These are phyloP conservation scores for Tauraco hartlaubi DNA, from an alignment of 2,797 vertebrate species.

Conservation along the genomic window DNA sequence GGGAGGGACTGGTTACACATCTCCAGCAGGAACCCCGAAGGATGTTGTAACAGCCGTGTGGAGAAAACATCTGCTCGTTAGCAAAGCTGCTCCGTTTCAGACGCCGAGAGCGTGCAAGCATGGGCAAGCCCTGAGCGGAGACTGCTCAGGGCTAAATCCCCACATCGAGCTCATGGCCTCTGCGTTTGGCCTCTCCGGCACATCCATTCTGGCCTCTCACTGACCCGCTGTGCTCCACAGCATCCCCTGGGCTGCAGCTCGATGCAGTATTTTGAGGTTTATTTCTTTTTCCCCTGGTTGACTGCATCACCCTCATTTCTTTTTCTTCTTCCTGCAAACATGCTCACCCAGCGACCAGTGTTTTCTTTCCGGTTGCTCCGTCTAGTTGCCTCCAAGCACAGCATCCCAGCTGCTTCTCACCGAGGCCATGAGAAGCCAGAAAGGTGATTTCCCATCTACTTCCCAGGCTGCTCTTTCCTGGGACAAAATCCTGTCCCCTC, in stretches of 20 bases:
- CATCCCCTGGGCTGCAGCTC: background rate
- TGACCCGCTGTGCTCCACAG: background rate
- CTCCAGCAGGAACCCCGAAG: background rate
- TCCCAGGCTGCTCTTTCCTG: background rate
- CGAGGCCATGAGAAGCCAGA: background rate
- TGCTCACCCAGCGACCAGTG: background rate
- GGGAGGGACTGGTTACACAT: background rate
- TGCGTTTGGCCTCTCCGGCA: rapidly evolving
- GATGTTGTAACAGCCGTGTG: constrained; percentile 17
- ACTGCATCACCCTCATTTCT: background rate
- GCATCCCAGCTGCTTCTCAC: background rate
- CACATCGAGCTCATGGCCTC: rapidly evolving
- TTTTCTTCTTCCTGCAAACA: background rate
- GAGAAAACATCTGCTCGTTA: constrained; percentile 54
- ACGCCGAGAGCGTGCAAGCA: background rate
- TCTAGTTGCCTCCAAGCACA: background rate
- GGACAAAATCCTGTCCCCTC: background rate
- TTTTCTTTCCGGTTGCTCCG: background rate
- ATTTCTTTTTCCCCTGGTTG: rapidly evolving
- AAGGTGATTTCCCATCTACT: background rate
- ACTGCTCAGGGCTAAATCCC: background rate
- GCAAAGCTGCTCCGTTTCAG: background rate
- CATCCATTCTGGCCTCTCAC: background rate
- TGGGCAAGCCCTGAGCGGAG: background rate
- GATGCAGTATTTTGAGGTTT: rapidly evolving